Evolutionary conservation across 2,888 invertebrate species (phyloP).

Genomic region (Brenthis daphne): DNA sequence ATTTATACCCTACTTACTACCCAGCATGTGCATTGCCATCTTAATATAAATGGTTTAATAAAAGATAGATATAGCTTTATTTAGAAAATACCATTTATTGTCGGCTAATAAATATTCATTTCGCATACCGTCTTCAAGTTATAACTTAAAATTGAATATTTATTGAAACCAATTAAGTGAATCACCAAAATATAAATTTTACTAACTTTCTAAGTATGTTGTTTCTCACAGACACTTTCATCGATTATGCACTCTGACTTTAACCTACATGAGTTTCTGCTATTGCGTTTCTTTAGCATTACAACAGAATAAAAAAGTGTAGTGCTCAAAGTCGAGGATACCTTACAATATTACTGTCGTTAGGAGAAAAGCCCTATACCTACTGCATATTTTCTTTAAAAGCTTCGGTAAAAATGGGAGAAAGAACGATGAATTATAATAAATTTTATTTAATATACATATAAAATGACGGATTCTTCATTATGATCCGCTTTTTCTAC

Average conservation of each 20-base stretch:
- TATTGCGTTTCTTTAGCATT: neutral
- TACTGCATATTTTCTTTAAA: too few species aligned
- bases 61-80: too few species aligned
- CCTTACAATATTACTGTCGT: too few species aligned
- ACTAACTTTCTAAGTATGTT: constrained; percentile 37
- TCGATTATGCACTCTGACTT: constrained; percentile 26
- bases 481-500: too few species aligned
- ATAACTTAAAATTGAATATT: constrained; percentile 27
- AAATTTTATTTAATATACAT: too few species aligned
- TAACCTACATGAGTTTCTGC: neutral
- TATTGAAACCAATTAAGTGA: constrained; percentile 35
- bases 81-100: constrained; percentile 3
- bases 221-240: constrained; percentile 32
- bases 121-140: constrained; percentile 10
- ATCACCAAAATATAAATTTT: constrained; percentile 32
- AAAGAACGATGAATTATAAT: too few species aligned
- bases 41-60: too few species aligned
- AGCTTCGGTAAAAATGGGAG: too few species aligned
- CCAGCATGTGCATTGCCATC: too few species aligned
- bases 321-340: neutral
- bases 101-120: constrained; percentile 32
- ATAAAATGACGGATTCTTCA: too few species aligned
- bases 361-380: too few species aligned
- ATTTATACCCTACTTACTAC: too few species aligned
- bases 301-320: neutral